These are phyloP conservation scores for Poecilia velifera DNA, from an alignment of 2,797 vertebrate genomes.

Conservation along the genomic window DNA sequence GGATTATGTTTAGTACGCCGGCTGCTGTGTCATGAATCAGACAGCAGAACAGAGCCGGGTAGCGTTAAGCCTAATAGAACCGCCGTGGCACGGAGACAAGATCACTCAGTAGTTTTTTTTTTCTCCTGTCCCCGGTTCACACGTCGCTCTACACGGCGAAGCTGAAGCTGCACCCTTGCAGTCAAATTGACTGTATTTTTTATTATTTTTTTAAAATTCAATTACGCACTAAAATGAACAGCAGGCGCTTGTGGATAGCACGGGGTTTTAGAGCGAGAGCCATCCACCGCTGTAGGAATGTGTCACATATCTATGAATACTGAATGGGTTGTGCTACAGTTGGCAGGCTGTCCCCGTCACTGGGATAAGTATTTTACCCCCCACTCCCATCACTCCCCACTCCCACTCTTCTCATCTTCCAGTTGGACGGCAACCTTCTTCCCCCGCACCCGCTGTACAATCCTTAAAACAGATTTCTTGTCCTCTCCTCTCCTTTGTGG, in stretches of 20 bases:
- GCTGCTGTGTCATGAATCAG: slow-evolving; percentile 72
- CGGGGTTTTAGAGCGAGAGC: slow-evolving; percentile 53
- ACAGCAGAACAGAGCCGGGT: slow-evolving; percentile 54
- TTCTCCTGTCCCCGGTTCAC: slow-evolving; percentile 13
- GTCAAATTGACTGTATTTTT: slow-evolving; percentile 48
- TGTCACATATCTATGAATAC: slow-evolving; percentile 73
- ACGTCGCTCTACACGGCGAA: slow-evolving; percentile 25
- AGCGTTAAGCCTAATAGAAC: slow-evolving; percentile 62
- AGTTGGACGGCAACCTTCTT: slow-evolving; percentile 57
- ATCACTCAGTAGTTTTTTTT: slow-evolving; percentile 18
- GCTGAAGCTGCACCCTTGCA: slow-evolving; percentile 41
- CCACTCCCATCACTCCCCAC: slow-evolving; percentile 5
- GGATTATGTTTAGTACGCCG: slow-evolving; percentile 68
- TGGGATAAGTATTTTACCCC: slow-evolving; percentile 70
- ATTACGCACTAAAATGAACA: slow-evolving; percentile 66
- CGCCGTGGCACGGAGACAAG: slow-evolving; percentile 36
- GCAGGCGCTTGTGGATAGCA: slow-evolving; percentile 56
- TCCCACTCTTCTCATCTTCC: slow-evolving; percentile 29
- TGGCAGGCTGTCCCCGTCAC: slow-evolving; percentile 58
- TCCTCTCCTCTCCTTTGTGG: slow-evolving; percentile 30
- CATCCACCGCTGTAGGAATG: slow-evolving; percentile 60
- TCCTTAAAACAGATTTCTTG: slow-evolving; percentile 53
- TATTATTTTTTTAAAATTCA: slow-evolving; percentile 48
- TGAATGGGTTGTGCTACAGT: slow-evolving; percentile 66
- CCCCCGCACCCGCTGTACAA: slow-evolving; percentile 27